phyloP scores from a whole-genome alignment of 2,888 invertebrate genomes.

The Drosophila siamana region DNA sequence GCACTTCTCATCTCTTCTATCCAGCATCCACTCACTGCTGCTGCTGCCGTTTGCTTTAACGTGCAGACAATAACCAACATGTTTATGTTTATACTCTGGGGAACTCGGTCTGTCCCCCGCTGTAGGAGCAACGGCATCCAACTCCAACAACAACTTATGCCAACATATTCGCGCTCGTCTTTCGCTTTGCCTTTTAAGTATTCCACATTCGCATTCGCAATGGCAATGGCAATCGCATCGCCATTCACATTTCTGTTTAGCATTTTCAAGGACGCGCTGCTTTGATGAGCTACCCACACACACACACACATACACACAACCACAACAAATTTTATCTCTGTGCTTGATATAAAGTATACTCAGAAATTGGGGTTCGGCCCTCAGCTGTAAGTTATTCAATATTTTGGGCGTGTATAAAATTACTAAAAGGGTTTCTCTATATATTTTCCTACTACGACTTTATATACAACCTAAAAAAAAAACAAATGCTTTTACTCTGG shows the following conservation, averaged over 20 bases:
- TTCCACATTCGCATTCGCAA: conserved; percentile 41
- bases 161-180: conserved; percentile 33
- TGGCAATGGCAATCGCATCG: conserved; percentile 36
- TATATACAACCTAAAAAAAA: not conserved
- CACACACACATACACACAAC: conserved; percentile 1
- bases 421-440: conserved; percentile 64
- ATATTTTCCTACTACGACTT: conserved; percentile 9
- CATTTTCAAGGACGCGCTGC: conserved; percentile 57
- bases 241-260: conserved; percentile 48
- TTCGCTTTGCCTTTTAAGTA: conserved; percentile 39
- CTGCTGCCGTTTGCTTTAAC: conserved; percentile 40
- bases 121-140: not conserved
- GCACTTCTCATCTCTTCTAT: no score
- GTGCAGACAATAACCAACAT: conserved; percentile 61
- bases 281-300: conserved; percentile 43
- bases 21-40: not conserved
- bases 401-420: conserved; percentile 62
- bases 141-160: conserved; percentile 30
- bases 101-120: conserved; percentile 27
- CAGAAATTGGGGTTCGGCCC: conserved; percentile 18
- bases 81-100: conserved; percentile 60
- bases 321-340: not conserved
- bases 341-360: conserved; percentile 13
- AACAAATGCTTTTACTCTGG: not conserved
- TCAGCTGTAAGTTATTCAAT: conserved; percentile 57